Evolutionary conservation across 2,797 vertebrate species (phyloP).

Genomic region (Malacoraja senta): DNA sequence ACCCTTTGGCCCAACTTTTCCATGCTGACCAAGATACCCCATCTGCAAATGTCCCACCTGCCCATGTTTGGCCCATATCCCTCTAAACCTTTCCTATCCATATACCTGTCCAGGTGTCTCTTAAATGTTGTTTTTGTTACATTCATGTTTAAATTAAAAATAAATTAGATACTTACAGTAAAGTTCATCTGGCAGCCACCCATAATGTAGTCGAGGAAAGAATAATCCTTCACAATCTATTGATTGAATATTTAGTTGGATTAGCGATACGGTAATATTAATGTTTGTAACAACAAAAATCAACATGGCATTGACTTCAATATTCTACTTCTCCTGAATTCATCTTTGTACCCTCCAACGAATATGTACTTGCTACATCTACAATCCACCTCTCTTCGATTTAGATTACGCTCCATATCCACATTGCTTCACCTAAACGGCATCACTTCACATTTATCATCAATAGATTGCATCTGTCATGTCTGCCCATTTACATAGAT

Average conservation of each 20-base stretch:
- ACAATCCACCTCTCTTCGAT: no score
- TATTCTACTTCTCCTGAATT: background rate
- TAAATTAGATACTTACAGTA: conserved; percentile 69
- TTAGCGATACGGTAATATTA: background rate
- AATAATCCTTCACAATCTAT: conserved; percentile 80
- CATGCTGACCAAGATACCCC: no score
- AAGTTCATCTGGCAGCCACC: conserved; percentile 96
- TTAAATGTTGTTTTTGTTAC: no score
- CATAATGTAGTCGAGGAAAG: conserved; percentile 94
- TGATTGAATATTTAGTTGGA: conserved; percentile 40
- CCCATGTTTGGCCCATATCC: no score
- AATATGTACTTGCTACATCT: background rate
- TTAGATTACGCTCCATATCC: background rate
- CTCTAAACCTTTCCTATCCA: no score
- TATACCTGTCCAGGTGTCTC: no score
- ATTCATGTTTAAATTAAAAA: background rate
- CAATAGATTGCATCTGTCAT: background rate
- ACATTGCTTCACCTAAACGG: background rate
- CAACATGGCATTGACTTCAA: background rate
- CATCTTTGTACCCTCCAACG: background rate
- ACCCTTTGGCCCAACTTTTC: no score
- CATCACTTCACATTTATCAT: background rate
- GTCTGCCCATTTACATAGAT: background rate
- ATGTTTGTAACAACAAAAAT: background rate
- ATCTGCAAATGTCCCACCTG: no score